Evolutionary conservation across 2,888 invertebrate species (phyloP).

Genomic region (Caenorhabditis sinica): DNA sequence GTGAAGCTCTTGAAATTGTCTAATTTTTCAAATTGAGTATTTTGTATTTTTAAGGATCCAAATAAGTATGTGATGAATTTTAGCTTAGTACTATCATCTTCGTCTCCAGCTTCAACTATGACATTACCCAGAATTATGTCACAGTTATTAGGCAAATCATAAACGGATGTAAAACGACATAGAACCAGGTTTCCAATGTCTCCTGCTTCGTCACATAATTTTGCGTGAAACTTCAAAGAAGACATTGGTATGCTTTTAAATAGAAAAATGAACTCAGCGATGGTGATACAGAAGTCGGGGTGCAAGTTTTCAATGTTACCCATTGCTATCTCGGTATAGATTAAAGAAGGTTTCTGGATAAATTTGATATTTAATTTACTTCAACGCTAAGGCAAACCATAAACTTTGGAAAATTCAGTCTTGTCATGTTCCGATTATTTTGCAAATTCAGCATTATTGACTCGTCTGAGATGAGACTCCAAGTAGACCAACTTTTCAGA

Average conservation of each 20-base stretch:
- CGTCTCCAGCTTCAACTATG: neutral
- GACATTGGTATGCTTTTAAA: neutral
- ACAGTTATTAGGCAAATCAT: constrained; percentile 3
- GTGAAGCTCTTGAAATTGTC: neutral
- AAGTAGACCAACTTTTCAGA: neutral
- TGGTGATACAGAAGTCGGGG: constrained; percentile 9
- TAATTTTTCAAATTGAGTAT: neutral
- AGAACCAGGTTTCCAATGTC: neutral
- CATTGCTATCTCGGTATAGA: too few relatives aligned
- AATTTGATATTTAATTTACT: neutral
- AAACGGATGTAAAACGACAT: neutral
- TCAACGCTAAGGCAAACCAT: neutral
- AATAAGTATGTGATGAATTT: neutral
- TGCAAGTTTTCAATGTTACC: constrained; percentile 16
- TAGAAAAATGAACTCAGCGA: constrained; percentile 2
- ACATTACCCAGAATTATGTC: neutral
- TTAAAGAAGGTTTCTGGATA: neutral
- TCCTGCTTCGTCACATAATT: neutral
- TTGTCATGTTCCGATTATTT: constrained; percentile 16
- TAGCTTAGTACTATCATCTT: neutral
- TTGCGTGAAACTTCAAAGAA: constrained; percentile 4
- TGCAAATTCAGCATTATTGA: constrained; percentile 2
- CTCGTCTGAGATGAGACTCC: too few relatives aligned
- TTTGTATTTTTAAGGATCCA: neutral
- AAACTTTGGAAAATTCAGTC: neutral